Conservation (phyloP, 2,888 invertebrate genomes). For the Athalia circularis region DNA sequence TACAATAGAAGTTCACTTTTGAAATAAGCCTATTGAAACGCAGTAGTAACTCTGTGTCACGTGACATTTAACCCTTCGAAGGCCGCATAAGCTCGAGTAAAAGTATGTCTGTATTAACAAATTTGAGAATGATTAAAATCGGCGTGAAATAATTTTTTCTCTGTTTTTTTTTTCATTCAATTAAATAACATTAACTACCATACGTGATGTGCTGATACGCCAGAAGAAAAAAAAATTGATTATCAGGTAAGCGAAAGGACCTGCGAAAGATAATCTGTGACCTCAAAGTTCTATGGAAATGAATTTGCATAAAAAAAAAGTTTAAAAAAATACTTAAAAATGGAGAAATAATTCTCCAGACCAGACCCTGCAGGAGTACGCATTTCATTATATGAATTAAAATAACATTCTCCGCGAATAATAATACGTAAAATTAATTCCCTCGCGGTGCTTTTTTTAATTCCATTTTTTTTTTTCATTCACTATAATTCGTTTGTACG, state of each 20-base stretch:
- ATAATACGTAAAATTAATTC: too few species aligned
- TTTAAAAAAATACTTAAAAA: background rate
- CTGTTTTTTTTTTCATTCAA: too few species aligned
- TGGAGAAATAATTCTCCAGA: background rate
- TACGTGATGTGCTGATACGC: too few species aligned
- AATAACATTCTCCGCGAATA: too few species aligned
- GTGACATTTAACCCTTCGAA: constrained; percentile 32
- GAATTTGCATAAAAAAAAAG: background rate
- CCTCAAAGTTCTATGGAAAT: background rate
- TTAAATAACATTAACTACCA: too few species aligned
- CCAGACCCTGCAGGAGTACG: too few species aligned
- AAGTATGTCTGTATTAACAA: background rate
- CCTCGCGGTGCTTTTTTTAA: too few species aligned
- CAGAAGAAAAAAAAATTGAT: too few species aligned
- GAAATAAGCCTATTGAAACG: constrained; percentile 13
- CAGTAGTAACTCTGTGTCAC: background rate
- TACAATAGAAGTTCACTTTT: constrained; percentile 39
- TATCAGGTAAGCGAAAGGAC: background rate
- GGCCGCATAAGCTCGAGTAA: background rate
- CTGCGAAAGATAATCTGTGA: background rate
- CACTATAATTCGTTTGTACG: too few species aligned
- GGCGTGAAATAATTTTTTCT: background rate
- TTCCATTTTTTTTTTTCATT: too few species aligned
- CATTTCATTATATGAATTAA: too few species aligned
- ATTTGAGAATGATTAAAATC: too few species aligned